A percentile compares a stretch with the other conserved stretches of the same genome.
Evolutionary conservation across 2,797 vertebrate genomes (phyloP).

Genomic region (Protosalanx chinensis): DNA sequence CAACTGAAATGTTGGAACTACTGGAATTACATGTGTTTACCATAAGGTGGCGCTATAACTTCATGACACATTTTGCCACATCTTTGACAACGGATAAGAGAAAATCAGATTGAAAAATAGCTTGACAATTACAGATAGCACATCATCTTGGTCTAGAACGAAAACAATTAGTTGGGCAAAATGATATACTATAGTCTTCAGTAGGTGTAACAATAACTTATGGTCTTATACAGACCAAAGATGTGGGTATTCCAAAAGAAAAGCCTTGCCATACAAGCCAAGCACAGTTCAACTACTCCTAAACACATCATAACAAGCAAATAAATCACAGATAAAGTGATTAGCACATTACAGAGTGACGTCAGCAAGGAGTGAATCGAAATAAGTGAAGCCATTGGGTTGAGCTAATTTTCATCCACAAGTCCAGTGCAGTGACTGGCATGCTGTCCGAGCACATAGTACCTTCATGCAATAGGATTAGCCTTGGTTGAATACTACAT

Average conservation of each 20-base stretch:
- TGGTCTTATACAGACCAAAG: no score
- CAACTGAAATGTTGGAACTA: not conserved
- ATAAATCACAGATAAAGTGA: not conserved
- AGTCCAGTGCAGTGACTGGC: constrained; percentile 56
- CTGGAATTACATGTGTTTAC: constrained; percentile 27
- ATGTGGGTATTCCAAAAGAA: not conserved
- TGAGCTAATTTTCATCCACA: constrained; percentile 12
- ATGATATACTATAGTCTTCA: not conserved
- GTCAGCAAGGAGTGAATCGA: not conserved
- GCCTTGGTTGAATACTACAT: not conserved
- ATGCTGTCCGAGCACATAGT: constrained; percentile 52
- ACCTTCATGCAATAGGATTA: constrained; percentile 58
- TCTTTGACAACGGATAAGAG: constrained; percentile 2
- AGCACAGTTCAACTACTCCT: not conserved
- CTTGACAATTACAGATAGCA: not conserved
- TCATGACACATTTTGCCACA: constrained; percentile 25
- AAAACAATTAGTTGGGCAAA: constrained; percentile 11
- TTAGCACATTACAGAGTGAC: not conserved
- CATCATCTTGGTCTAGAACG: not conserved
- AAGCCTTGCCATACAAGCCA: not conserved
- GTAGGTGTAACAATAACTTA: no score
- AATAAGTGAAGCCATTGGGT: not conserved
- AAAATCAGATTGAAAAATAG: constrained; percentile 7
- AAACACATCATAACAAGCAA: not conserved
- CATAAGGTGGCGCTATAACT: constrained; percentile 63